Percentiles rank a stretch among this genome's conserved stretches.
Evolutionary conservation across 2,113 vertebrate genomes (phyloP).

Genomic region (Rhea pennata): DNA sequence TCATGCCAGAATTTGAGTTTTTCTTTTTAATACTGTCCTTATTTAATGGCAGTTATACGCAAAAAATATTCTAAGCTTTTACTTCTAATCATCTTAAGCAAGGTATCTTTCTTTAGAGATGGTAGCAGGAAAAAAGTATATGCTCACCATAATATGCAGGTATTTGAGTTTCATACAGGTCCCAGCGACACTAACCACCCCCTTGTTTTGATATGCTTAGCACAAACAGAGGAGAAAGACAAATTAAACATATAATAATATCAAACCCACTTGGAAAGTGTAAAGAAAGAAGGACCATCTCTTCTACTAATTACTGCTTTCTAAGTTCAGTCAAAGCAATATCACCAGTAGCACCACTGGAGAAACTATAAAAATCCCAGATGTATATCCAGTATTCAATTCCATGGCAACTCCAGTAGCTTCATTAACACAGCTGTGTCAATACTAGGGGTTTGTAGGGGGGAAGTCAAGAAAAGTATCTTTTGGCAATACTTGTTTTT

Average conservation of each 20-base stretch:
- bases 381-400: neutral
- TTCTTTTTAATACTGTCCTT: neutral
- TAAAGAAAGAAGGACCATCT: neutral
- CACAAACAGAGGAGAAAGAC: neutral
- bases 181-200: neutral
- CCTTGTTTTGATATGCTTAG: neutral
- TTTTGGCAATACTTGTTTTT: neutral
- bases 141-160: neutral
- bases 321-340: neutral
- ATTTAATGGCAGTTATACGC: neutral
- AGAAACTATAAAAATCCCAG: slow-evolving; percentile 1
- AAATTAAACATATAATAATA: neutral
- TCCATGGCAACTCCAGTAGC: slow-evolving; percentile 10
- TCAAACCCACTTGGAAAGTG: neutral
- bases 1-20: neutral
- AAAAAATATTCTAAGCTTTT: neutral
- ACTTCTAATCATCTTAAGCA: neutral
- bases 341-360: neutral
- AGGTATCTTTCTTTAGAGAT: neutral
- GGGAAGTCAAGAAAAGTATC: neutral
- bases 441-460: neutral
- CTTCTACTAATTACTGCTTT: neutral
- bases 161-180: neutral
- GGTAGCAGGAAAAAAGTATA: neutral
- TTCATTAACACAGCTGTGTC: slow-evolving; percentile 63